A percentile compares a stretch with the other conserved stretches of the same genome.
Evolutionary conservation across 1,140 invertebrate genomes (phyloP).

Genomic region (Cydia pomonella): DNA sequence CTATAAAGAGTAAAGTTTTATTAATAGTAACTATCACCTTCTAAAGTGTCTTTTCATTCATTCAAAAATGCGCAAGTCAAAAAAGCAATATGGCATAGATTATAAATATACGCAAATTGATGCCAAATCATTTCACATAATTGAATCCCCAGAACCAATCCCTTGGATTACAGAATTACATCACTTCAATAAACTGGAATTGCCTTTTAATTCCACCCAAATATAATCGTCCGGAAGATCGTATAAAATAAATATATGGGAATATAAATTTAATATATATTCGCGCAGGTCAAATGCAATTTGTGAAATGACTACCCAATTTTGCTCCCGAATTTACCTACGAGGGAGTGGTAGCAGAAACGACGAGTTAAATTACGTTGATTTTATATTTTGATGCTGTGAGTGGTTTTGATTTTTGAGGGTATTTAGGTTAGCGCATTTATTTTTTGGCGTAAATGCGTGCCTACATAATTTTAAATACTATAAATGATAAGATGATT

Average conservation of each 20-base stretch:
- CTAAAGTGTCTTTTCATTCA: too few species aligned
- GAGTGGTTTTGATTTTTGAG: too few species aligned
- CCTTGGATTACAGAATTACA: conserved; percentile 8
- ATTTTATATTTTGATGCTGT: not conserved
- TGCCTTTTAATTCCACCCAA: conserved; percentile 1
- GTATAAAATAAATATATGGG: conserved; percentile 7
- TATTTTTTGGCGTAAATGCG: too few species aligned
- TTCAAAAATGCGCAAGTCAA: not conserved
- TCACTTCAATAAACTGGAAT: not conserved
- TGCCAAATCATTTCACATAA: conserved; percentile 24
- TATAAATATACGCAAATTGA: not conserved
- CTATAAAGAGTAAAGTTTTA: too few species aligned
- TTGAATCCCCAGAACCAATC: not conserved
- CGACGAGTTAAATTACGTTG: not conserved
- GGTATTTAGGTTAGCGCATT: too few species aligned
- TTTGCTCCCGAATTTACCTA: conserved; percentile 56
- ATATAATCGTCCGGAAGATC: not conserved
- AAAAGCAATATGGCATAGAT: not conserved
- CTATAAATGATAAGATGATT: too few species aligned
- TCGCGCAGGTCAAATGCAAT: conserved; percentile 56
- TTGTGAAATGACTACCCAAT: conserved; percentile 66
- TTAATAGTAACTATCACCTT: too few species aligned
- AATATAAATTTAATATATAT: conserved; percentile 54
- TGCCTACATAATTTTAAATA: too few species aligned
- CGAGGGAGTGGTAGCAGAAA: conserved; percentile 16